These are phyloP conservation scores for Microdon myrmicae DNA, from an alignment of 2,888 invertebrate genomes.

Conservation along the genomic window DNA sequence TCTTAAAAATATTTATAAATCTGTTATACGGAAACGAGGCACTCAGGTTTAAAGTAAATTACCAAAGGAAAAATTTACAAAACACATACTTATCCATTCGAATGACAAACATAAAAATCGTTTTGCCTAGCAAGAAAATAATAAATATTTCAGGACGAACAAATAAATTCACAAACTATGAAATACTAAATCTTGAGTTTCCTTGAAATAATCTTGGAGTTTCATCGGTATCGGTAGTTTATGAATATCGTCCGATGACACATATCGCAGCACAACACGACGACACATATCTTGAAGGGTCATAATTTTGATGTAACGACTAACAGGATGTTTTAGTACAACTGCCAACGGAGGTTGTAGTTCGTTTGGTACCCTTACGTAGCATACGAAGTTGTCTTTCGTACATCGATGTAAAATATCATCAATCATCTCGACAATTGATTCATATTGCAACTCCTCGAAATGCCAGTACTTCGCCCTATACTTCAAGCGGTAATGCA, in stretches of 20 bases:
- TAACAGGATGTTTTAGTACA: slow-evolving; percentile 78
- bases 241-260: slow-evolving; percentile 73
- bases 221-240: slow-evolving; percentile 74
- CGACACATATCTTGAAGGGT: slow-evolving; percentile 79
- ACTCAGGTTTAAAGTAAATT: too few relatives aligned
- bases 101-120: too few relatives aligned
- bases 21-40: too few relatives aligned
- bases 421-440: slow-evolving; percentile 78
- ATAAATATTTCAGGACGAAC: too few relatives aligned
- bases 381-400: slow-evolving; percentile 76
- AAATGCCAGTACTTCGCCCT: slow-evolving; percentile 69
- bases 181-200: slow-evolving; percentile 63
- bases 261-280: slow-evolving; percentile 76
- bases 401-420: slow-evolving; percentile 79
- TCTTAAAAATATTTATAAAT: too few relatives aligned
- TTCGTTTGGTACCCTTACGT: slow-evolving; percentile 74
- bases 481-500: slow-evolving; percentile 81
- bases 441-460: slow-evolving; percentile 65
- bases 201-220: slow-evolving; percentile 70
- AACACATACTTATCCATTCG: too few relatives aligned
- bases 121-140: slow-evolving; percentile 20
- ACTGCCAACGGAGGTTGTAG: slow-evolving; percentile 79
- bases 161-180: slow-evolving; percentile 57
- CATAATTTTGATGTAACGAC: slow-evolving; percentile 77
- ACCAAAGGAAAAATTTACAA: too few relatives aligned